Conservation (phyloP, 2,113 vertebrate genomes). For the Cairina moschata region DNA sequence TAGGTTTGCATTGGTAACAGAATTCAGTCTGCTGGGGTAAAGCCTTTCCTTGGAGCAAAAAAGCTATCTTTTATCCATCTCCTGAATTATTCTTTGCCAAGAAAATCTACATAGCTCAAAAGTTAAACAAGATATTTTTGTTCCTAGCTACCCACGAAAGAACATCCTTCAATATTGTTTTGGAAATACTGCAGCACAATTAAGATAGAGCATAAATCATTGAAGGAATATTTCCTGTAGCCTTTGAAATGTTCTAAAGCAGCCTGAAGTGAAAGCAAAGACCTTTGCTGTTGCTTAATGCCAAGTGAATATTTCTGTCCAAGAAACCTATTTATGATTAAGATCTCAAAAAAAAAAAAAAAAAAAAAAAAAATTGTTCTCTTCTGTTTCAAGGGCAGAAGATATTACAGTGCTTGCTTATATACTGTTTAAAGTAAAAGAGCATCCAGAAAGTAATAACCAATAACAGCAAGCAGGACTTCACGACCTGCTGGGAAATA, state of each 20-base stretch:
- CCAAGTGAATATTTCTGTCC: constrained; percentile 67
- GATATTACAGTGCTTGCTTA: constrained; percentile 27
- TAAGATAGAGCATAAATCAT: constrained; percentile 64
- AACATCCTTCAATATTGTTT: constrained; percentile 64
- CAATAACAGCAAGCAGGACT: constrained; percentile 12
- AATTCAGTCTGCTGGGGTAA: constrained; percentile 19
- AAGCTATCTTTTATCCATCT: constrained; percentile 18
- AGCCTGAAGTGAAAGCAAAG: constrained; percentile 42
- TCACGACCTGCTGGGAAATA: neutral
- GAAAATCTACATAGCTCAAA: constrained; percentile 53
- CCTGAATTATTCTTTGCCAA: constrained; percentile 26
- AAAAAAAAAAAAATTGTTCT: neutral
- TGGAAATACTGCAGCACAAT: constrained; percentile 63
- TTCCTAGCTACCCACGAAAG: constrained; percentile 61
- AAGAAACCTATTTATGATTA: constrained; percentile 70
- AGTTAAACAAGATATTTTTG: constrained; percentile 70
- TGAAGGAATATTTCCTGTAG: constrained; percentile 51
- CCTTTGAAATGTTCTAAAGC: constrained; percentile 54
- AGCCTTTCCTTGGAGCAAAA: neutral
- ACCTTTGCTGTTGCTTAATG: constrained; percentile 16
- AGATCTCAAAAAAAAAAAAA: constrained; percentile 35
- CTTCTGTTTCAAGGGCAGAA: constrained; percentile 56
- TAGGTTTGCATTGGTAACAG: constrained; percentile 27
- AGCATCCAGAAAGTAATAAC: constrained; percentile 16
- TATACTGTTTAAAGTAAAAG: constrained; percentile 14